Conservation (phyloP, 1,140 invertebrate genomes). For the Mya arenaria region DNA sequence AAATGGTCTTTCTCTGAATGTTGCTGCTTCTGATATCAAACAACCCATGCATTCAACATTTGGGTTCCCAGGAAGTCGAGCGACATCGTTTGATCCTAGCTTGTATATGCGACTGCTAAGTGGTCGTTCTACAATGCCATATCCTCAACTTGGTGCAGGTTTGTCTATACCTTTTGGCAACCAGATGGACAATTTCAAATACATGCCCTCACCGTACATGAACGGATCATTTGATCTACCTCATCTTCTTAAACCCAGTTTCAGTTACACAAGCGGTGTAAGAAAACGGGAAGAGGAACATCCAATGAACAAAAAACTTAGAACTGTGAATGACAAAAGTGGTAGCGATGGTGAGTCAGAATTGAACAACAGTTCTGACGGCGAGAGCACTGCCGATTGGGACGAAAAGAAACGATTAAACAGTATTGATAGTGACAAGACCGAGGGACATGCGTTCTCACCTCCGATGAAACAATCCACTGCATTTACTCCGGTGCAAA, state of each 20-base stretch:
- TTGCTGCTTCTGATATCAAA: constrained; percentile 59
- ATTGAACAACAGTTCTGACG: constrained; percentile 43
- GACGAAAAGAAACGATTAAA: constrained; percentile 40
- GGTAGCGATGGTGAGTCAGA: constrained; percentile 47
- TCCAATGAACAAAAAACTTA: constrained; percentile 24
- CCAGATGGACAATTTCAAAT: constrained; percentile 53
- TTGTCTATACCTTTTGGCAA: constrained; percentile 68
- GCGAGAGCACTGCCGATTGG: constrained; percentile 20
- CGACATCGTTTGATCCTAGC: constrained; percentile 57
- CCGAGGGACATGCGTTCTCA: neutral
- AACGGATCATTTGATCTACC: neutral
- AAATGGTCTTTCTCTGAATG: constrained; percentile 69
- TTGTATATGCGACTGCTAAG: constrained; percentile 67
- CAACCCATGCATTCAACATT: constrained; percentile 55
- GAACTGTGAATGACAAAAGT: constrained; percentile 37
- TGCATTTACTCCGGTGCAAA: constrained; percentile 21
- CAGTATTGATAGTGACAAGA: constrained; percentile 42
- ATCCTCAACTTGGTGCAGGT: constrained; percentile 50
- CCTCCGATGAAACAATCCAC: neutral
- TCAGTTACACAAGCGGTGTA: constrained; percentile 1
- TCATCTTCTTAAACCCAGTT: constrained; percentile 26
- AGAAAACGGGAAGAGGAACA: constrained; percentile 17
- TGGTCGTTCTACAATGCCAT: constrained; percentile 31
- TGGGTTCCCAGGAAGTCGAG: constrained; percentile 36
- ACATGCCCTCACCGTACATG: constrained; percentile 20